Evolutionary conservation across 1,140 invertebrate species (phyloP), one percentile per base, ranked within the genome.

Genomic region (Steinernema feltiae): DNA sequence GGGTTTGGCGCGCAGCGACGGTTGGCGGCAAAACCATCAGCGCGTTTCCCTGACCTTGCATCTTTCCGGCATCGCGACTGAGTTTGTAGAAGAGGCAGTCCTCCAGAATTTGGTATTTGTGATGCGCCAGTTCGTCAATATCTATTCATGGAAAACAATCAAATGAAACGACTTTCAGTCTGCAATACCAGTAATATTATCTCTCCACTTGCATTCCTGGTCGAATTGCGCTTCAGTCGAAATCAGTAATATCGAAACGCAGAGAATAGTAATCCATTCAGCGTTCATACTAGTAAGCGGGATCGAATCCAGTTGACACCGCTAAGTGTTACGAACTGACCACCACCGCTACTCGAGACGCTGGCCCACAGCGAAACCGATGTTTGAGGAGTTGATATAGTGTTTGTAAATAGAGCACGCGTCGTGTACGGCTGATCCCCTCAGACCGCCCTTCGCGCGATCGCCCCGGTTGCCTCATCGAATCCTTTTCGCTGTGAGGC

Each of bases 1-100:
- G 71, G 3, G 71, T 80, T 63, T 80, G 78, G n/a, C 74, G 74
- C 32, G 79, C 77, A n/a, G 79, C 77, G 7, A 80, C 75, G 27
- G 79, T 80, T 0, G 79, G 79, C 32, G 79, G 79, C 79, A 80
- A 53, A 69, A 80, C 32, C 79, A 80, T 80, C 24, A 80, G 74
- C 31, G 79, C 77, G 63, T 80, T 80, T 24, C 78, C 48, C 48
- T 80, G 78, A 30, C 79, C 78, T 70, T 80, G 79, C 48, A 79
- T 76, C 31, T 53, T 63, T 63, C 78, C 79, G 30, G 79, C 79
- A 24, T 80, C 79, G n/a, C 53, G 76, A 69, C 73, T 80, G 53
- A 80, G 31, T 53, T 80, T 80, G 74, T 80, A 80, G 79, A 80
- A 80, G 41, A 80, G 78, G 72, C 79, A 80, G 41, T 80, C 79